These are phyloP conservation scores for Aphaenogaster rudis DNA, from an alignment of 1,140 invertebrate species.

Conservation along the genomic window DNA sequence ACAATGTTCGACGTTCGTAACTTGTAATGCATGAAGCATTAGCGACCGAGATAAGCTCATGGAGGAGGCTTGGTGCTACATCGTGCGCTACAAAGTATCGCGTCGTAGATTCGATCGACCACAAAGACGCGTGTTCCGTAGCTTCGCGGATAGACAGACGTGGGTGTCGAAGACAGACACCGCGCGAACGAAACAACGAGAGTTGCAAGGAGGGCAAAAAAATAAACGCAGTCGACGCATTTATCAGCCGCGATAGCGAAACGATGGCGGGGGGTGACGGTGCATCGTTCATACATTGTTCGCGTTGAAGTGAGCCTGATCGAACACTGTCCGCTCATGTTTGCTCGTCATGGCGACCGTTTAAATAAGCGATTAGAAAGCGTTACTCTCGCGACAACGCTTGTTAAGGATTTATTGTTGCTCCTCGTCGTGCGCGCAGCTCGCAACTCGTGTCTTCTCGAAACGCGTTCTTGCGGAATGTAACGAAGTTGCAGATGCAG, in stretches of 20 bases:
- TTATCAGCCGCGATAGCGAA: slow-evolving; percentile 37
- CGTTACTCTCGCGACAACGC: slow-evolving; percentile 1
- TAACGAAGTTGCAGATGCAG: slow-evolving; percentile 34
- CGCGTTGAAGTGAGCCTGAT: slow-evolving; percentile 8
- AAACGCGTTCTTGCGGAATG: slow-evolving; percentile 31
- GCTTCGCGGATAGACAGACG: slow-evolving; percentile 8
- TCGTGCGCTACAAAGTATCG: slow-evolving; percentile 20
- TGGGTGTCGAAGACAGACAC: slow-evolving; percentile 26
- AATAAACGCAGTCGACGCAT: slow-evolving; percentile 12
- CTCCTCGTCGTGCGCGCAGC: not conserved
- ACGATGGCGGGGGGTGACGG: slow-evolving; percentile 14
- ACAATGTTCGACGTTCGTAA: slow-evolving; percentile 6
- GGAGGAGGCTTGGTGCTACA: not conserved
- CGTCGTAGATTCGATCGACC: slow-evolving; percentile 37
- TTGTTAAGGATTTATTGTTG: slow-evolving; percentile 36
- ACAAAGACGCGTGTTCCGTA: slow-evolving; percentile 23
- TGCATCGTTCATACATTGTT: slow-evolving; percentile 34
- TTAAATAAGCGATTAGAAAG: slow-evolving; percentile 51
- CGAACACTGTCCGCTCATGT: not conserved
- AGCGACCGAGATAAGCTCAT: slow-evolving; percentile 9
- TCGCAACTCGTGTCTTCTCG: slow-evolving; percentile 5
- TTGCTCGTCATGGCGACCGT: not conserved
- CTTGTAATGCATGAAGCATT: slow-evolving; percentile 18
- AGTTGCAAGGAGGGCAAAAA: slow-evolving; percentile 21
- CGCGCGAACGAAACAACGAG: not conserved